phyloP scores from a whole-genome alignment of 1,140 invertebrate genomes.

The Amphibalanus amphitrite region DNA sequence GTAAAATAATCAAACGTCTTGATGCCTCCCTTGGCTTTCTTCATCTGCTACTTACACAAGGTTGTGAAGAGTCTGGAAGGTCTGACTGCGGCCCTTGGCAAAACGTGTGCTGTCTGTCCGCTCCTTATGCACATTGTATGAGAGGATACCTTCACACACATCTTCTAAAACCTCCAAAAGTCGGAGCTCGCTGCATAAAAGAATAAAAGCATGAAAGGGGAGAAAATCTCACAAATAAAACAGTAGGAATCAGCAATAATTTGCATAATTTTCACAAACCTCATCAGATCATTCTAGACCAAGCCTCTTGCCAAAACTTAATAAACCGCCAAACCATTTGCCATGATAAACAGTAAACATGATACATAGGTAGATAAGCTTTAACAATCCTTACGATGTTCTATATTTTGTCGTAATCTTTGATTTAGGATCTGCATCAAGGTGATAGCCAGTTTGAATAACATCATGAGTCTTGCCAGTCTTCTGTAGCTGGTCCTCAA shows the following conservation, averaged over 20 bases:
- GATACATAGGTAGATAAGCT: neutral
- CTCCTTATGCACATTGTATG: constrained; percentile 93
- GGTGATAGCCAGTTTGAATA: constrained; percentile 76
- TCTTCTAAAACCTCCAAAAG: constrained; percentile 76
- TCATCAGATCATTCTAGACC: no score
- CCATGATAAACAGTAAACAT: neutral
- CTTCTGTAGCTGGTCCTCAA: neutral
- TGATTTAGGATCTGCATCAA: constrained; percentile 65
- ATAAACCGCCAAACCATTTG: neutral
- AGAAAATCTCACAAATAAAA: constrained; percentile 8
- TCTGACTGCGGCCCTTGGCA: constrained; percentile 91
- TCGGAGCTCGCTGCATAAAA: constrained; percentile 41
- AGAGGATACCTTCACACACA: constrained; percentile 71
- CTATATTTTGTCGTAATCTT: constrained; percentile 37
- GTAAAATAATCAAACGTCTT: no score
- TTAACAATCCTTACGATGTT: constrained; percentile 12
- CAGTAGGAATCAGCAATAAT: neutral
- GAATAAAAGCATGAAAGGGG: neutral
- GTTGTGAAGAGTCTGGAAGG: constrained; percentile 84
- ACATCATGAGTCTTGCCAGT: constrained; percentile 36
- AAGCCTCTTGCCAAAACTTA: no score
- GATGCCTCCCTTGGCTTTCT: no score
- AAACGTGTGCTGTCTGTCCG: constrained; percentile 76
- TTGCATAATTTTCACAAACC: neutral
- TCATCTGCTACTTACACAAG: constrained; percentile 53